Evolutionary conservation across 1,140 invertebrate species (phyloP).

Genomic region (Gerris buenoi): DNA sequence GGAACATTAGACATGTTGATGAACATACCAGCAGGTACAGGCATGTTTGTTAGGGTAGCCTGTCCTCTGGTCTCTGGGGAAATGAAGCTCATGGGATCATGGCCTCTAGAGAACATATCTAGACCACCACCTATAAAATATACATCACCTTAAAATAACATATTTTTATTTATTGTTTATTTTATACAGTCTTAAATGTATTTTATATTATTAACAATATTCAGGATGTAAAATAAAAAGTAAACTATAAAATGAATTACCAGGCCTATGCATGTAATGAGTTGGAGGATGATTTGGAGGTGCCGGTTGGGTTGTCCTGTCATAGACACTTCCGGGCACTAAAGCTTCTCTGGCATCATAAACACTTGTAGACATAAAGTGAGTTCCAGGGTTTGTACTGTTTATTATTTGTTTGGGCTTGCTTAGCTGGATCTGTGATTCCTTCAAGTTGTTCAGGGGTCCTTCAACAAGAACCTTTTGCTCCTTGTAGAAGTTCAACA

Average conservation of each 20-base stretch:
- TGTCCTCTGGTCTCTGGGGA: constrained; percentile 62
- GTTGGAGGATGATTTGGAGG: constrained; percentile 33
- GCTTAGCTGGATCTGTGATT: constrained; percentile 90
- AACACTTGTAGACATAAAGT: constrained; percentile 93
- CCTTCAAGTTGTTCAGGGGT: constrained; percentile 91
- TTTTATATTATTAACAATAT: no score
- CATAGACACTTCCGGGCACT: constrained; percentile 70
- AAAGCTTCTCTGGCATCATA: constrained; percentile 81
- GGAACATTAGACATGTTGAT: constrained; percentile 82
- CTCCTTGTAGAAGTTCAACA: constrained; percentile 95
- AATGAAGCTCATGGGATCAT: constrained; percentile 87
- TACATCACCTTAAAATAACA: background rate
- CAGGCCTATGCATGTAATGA: constrained; percentile 29
- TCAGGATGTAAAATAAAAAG: no score
- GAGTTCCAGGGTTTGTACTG: constrained; percentile 82
- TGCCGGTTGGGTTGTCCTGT: constrained; percentile 33
- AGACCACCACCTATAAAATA: constrained; percentile 26
- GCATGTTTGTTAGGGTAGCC: constrained; percentile 57
- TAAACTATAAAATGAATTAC: no score
- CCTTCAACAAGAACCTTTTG: constrained; percentile 96
- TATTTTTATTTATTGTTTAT: background rate
- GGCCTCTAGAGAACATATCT: constrained; percentile 47
- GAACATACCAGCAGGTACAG: constrained; percentile 88
- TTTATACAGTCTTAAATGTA: background rate
- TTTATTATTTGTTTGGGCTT: constrained; percentile 93